Percentiles rank a stretch among this genome's conserved stretches.
Evolutionary conservation across 2,888 invertebrate species (phyloP).

Genomic region (Caenorhabditis sulstoni): DNA sequence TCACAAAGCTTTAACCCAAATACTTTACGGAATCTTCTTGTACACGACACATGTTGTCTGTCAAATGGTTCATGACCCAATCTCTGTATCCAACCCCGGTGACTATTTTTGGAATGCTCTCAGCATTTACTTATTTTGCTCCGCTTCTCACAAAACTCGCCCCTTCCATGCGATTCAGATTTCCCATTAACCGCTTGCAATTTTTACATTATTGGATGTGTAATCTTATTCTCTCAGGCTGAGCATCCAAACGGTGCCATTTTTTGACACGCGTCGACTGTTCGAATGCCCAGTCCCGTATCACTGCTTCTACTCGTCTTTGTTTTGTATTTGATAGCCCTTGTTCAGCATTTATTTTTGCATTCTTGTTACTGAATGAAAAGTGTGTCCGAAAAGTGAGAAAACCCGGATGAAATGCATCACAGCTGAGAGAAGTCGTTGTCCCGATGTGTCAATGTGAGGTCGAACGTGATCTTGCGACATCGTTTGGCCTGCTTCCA

Average conservation of each 20-base stretch:
- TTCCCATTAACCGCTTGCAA: constrained; percentile 35
- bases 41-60: constrained; percentile 56
- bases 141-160: constrained; percentile 29
- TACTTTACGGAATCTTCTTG: constrained; percentile 50
- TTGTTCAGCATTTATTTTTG: constrained; percentile 46
- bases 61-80: constrained; percentile 36
- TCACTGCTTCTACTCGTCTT: no score
- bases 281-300: no score
- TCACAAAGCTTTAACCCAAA: constrained; percentile 11
- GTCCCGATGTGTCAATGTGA: constrained; percentile 45
- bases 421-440: constrained; percentile 50
- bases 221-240: constrained; percentile 4
- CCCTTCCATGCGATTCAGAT: not conserved
- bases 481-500: constrained; percentile 39
- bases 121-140: constrained; percentile 38
- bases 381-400: not conserved
- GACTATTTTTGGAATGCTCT: constrained; percentile 39
- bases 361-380: constrained; percentile 43
- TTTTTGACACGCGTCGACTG: no score
- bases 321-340: constrained; percentile 20
- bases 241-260: constrained; percentile 6
- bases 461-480: constrained; percentile 53
- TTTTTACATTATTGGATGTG: constrained; percentile 34
- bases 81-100: constrained; percentile 12
- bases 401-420: constrained; percentile 19